Evolutionary conservation across 2,888 invertebrate species (phyloP).

Genomic region (Dicyrtomina minuta): DNA sequence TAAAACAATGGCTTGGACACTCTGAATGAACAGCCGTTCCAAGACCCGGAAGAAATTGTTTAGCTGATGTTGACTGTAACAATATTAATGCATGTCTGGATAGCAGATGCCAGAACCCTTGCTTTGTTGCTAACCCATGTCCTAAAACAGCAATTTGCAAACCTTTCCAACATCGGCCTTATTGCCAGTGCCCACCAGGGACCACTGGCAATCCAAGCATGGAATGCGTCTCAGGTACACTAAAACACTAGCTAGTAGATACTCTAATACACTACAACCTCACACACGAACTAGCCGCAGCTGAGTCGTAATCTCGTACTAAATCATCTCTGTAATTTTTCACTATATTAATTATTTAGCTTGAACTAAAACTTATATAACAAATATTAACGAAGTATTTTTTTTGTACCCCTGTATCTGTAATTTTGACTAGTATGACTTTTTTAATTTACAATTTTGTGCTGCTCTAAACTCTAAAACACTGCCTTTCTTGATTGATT

Average conservation of each 20-base stretch:
- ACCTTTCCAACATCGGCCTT: slow-evolving; percentile 55
- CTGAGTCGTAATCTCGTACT: no score
- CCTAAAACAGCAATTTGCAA: slow-evolving; percentile 55
- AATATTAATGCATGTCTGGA: slow-evolving; percentile 55
- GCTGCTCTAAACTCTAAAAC: not conserved
- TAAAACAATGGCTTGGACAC: not conserved
- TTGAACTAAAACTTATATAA: not conserved
- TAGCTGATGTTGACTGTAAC: slow-evolving; percentile 55
- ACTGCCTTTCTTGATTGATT: not conserved
- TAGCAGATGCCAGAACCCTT: slow-evolving; percentile 56
- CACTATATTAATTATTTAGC: not conserved
- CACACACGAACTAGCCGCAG: not conserved
- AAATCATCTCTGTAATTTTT: no score
- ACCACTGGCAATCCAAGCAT: slow-evolving; percentile 60
- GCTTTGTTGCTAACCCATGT: slow-evolving; percentile 55
- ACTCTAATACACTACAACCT: not conserved
- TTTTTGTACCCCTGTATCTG: not conserved
- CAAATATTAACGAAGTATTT: no score
- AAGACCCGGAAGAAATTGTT: slow-evolving; percentile 54
- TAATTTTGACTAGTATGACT: not conserved
- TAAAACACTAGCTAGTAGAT: slow-evolving; percentile 24
- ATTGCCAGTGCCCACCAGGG: slow-evolving; percentile 66
- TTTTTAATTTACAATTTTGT: not conserved
- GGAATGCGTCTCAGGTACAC: slow-evolving; percentile 43
- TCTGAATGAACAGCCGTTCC: slow-evolving; percentile 46